Evolutionary conservation across 2,797 vertebrate species (phyloP), one percentile per base, ranked within the genome.

Genomic region (Oreortyx pictus): DNA sequence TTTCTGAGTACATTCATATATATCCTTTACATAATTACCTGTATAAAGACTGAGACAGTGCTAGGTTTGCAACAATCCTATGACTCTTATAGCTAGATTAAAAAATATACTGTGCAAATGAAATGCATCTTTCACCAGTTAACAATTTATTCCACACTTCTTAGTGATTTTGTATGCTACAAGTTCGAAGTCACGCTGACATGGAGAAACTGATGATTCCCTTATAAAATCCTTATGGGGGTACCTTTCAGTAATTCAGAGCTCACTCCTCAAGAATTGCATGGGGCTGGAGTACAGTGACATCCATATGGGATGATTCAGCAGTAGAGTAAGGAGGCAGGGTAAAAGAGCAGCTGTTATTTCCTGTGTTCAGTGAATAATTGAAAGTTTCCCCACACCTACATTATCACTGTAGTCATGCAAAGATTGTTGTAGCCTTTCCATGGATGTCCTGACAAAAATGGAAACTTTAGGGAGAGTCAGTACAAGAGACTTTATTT

Each of bases 351-450:
- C 41, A 74, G 67, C 31, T 75, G 27, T 46, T 84, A 23, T 22
- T 57, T 89, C 25, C 24, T 70, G 6, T 56, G 37, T 75, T 50
- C 56, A n/a, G 67, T 67, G 88, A 86, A 91, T 88, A 84, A 73
- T 35, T 59, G n/a, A 86, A 94, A 71, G 13, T 10, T 81, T 82
- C 16, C 47, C 11, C 60, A 82, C 90, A 22, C 29, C 57, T 62
- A 15, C 15, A 24, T 79, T 84, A 70, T 64, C 33, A 57, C 14
- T 70, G 10, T 66, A 14, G 6, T 43, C 16, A 52, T 0, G 0
- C 24, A 41, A 37, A 44, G 44, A 60, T 56, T 76, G 47, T 52
- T 61, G 17, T 37, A 37, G 39, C 20, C 7, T 78, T 88, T 79
- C 37, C 73, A 73, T 73, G 41, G 43, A 43, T 71, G 9, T 66